Evolutionary conservation across 2,113 vertebrate genomes (phyloP), one percentile per base, ranked within the genome.

Genomic region (Psettodes erumei): DNA sequence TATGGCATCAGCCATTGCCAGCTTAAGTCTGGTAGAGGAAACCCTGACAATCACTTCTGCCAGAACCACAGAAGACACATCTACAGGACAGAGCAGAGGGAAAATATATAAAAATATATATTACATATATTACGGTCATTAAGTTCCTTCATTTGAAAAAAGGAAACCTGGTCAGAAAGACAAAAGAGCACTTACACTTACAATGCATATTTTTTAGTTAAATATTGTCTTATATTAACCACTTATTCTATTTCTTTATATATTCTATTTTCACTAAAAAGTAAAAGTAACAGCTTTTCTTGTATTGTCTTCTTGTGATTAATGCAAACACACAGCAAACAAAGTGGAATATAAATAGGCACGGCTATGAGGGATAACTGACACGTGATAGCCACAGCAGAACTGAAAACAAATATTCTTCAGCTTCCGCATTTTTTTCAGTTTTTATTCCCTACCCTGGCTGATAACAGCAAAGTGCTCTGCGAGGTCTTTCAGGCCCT

Each of bases 1-100:
- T 66, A 97, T 64, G 72, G 95, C 95, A 82, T 98, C 96, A 48
- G 95, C 93, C 35, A 95, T 88, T 81, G 94, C 94, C 94, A 98
- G 89, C 75, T 95, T 96, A 65, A 99, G 94, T 91, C 95, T 96
- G 70, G 82, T 84, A 1, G 95, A 97, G 19, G 85, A 85, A 71
- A 97, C 93, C 28, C 93, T 94, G 88, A 86, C 92, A 89, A 97
- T 76, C 58, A 99, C 93, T 42, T 71, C 86, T 53, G 93, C 90
- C 86, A 96, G 84, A 73, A 94, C 88, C 16, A 70, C 54, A 21
- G 87, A 42, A 48, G 93, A 92, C 75, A 95, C 91, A 84, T 95
- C 98, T 99, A 71, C 27, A 84, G 60, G 67, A 84, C 1, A 79
- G 28, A 75, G 35, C 9, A 60, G n/a, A 61, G 19, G 27, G 12